These are phyloP conservation scores for Albula glossodonta DNA, from an alignment of 2,113 vertebrate genomes.

Conservation along the genomic window DNA sequence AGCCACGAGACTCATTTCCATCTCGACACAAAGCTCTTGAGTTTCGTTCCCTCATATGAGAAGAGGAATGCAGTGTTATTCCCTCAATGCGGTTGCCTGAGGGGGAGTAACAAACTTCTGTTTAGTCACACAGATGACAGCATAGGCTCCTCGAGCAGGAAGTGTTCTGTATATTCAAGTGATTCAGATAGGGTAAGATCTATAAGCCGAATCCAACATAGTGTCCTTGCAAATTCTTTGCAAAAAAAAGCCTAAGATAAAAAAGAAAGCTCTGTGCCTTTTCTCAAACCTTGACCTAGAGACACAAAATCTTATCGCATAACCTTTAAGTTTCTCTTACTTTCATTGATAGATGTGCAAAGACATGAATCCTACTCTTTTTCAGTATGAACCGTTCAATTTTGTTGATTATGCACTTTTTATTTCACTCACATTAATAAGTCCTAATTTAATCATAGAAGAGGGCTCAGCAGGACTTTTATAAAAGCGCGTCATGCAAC, in stretches of 20 bases:
- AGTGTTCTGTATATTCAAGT: background rate
- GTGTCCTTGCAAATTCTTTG: background rate
- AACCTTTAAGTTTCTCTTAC: background rate
- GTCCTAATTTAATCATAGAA: too few relatives aligned
- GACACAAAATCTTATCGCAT: background rate
- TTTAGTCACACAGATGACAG: slow-evolving; percentile 13
- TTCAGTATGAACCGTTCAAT: background rate
- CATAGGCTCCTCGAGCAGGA: background rate
- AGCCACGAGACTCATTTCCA: background rate
- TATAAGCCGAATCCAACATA: background rate
- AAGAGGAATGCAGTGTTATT: slow-evolving; percentile 8
- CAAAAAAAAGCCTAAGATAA: background rate
- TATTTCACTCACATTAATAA: too few relatives aligned
- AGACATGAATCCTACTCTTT: background rate
- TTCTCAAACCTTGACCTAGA: background rate
- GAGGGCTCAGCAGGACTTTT: too few relatives aligned
- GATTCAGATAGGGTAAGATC: background rate
- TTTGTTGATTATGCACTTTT: background rate
- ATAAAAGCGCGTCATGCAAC: background rate
- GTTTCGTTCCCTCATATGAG: background rate
- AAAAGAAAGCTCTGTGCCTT: background rate
- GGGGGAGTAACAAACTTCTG: background rate
- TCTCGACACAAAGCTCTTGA: slow-evolving; percentile 25
- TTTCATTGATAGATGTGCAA: background rate
- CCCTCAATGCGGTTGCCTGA: background rate